phyloP scores from a whole-genome alignment of 37 sponge, comb jelly and placozoan species.

The Cladorhizidae sp. region DNA sequence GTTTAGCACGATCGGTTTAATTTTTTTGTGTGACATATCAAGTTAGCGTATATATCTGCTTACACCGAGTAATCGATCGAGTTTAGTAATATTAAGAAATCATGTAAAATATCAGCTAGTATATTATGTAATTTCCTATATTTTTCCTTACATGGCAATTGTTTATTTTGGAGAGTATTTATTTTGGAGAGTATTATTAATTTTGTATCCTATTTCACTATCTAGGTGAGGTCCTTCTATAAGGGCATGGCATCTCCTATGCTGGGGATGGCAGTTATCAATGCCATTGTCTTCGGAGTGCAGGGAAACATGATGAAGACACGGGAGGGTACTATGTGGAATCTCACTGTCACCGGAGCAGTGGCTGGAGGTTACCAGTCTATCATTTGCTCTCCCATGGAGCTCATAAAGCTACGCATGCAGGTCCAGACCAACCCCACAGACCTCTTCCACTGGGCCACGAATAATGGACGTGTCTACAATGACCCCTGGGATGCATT shows the following conservation, averaged over 20 bases:
- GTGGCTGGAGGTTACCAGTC: conserved; percentile 68
- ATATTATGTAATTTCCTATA: too few species aligned
- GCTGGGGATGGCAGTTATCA: conserved; percentile 76
- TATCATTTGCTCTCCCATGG: conserved; percentile 59
- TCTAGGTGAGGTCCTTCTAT: conserved; percentile 76
- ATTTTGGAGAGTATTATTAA: too few species aligned
- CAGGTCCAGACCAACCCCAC: conserved; percentile 71
- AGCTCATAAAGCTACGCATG: conserved; percentile 85
- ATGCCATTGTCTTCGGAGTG: conserved; percentile 86
- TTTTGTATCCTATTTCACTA: too few species aligned
- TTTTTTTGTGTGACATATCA: too few species aligned
- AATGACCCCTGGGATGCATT: conserved; percentile 62
- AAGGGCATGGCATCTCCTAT: conserved; percentile 91
- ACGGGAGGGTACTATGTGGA: conserved; percentile 20
- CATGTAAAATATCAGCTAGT: too few species aligned
- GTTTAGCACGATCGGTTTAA: too few species aligned
- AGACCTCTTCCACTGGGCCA: conserved; percentile 5
- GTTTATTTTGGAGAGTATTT: too few species aligned
- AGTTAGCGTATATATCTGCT: too few species aligned
- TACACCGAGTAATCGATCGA: too few species aligned
- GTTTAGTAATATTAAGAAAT: too few species aligned
- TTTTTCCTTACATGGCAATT: too few species aligned
- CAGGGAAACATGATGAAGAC: conserved; percentile 62
- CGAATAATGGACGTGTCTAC: conserved; percentile 21
- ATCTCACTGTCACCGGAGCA: conserved; percentile 67